Base-by-base conservation (phyloP, 2,888 invertebrate genomes). In the Cephonodes hylas region DNA sequence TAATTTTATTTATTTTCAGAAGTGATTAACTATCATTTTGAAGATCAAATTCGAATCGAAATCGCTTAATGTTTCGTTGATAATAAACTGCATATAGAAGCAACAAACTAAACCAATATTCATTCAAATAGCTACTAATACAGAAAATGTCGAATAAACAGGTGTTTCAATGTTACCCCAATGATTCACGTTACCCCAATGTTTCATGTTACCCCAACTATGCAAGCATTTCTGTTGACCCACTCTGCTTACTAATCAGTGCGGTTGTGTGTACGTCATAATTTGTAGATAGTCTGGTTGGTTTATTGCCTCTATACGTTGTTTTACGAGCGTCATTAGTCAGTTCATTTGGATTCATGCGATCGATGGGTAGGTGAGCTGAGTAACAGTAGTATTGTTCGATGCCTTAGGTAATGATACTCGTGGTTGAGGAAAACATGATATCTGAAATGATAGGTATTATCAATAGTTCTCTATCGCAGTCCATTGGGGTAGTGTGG, bases 231-330 rank as follows among this genome's bases (percentile, higher is more conserved):
- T 25, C 15, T 48, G 25, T 48, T 48, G 48, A 48, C 48, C 48
- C 48, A 48, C 27, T 27, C n/a, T 5, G 48, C 7, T 25, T 48
- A 15, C 25, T 27, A 27, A 48, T 48, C 48, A 48, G 48, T 27
- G 27, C 15, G 38, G 38, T 38, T 38, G 48, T 48, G 48, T 48
- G 27, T 48, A 48, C 48, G 15, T 48, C 48, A 48, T 48, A 48
- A 48, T 48, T 48, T 45, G 13, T 48, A 48, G 48, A 48, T 48
- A 48, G 48, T 23, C 15, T 48, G 25, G 48, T 27, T 27, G 25
- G 48, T 48, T 48, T 48, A 48, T 48, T 48, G 25, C 48, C 27
- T 2, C 27, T 48, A 27, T 48, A 48, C 48, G 48, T 27, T 48
- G 48, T 48, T 48, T 48, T 48, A 48, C 25, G 48, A 3, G 6